phyloP scores from a whole-genome alignment of 2,888 invertebrate genomes.

The Octonoba sinensis region DNA sequence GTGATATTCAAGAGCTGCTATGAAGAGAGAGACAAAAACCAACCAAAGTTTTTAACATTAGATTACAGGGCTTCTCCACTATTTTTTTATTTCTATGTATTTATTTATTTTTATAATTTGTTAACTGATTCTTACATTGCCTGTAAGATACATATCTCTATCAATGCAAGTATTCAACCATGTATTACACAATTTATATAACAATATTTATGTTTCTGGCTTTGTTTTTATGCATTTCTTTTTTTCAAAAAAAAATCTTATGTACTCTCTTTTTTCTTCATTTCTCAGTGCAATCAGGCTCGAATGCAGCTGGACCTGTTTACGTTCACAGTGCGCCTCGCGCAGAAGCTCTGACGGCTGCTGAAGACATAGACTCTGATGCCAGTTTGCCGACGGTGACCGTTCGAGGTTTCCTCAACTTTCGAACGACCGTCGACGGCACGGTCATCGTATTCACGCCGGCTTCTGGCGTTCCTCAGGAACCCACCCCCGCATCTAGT shows the following conservation, averaged over 20 bases:
- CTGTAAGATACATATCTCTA: no score
- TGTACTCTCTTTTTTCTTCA: slow-evolving; percentile 3
- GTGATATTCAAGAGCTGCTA: no score
- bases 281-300: slow-evolving; percentile 9
- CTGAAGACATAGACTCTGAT: slow-evolving; percentile 68
- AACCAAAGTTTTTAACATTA: no score
- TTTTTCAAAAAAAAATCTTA: not conserved
- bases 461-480: slow-evolving; percentile 50
- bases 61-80: no score
- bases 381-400: slow-evolving; percentile 82
- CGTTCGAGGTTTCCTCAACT: slow-evolving; percentile 92
- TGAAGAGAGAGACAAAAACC: no score
- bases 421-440: slow-evolving; percentile 92
- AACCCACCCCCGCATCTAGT: slow-evolving; percentile 23
- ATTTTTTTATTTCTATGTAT: no score
- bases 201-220: no score
- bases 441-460: slow-evolving; percentile 96
- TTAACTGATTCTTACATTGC: no score
- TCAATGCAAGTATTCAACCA: no score
- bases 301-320: slow-evolving; percentile 49
- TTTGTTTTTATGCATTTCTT: no score
- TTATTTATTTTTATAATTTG: no score
- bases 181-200: no score
- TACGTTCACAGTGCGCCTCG: slow-evolving; percentile 52
- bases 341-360: slow-evolving; percentile 55